Percentiles rank a stretch among this genome's conserved stretches.
Evolutionary conservation across 2,113 vertebrate species (phyloP).

Genomic region (Cinclus mexicanus): DNA sequence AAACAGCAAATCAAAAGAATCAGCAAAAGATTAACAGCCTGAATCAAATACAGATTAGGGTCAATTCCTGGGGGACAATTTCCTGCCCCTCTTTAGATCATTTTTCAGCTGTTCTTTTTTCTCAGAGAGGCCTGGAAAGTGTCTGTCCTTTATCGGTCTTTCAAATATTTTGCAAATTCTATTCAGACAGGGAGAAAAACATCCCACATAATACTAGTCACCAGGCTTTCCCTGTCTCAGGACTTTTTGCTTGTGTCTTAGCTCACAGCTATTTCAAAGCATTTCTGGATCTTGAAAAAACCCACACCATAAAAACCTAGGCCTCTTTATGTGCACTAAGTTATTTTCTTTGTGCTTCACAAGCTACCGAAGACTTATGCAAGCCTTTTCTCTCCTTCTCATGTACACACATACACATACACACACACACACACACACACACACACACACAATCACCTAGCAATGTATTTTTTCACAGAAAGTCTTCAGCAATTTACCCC

Average conservation of each 20-base stretch:
- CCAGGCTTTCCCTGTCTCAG: neutral
- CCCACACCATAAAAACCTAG: neutral
- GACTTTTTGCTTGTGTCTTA: neutral
- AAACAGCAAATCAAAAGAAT: conserved; percentile 26
- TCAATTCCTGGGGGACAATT: conserved; percentile 24
- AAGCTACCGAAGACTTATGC: neutral
- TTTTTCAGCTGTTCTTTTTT: conserved; percentile 38
- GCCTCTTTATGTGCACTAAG: neutral
- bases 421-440: neutral
- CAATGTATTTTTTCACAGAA: neutral
- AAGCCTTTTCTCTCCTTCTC: neutral
- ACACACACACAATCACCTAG: neutral
- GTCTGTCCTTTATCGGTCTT: conserved; percentile 26
- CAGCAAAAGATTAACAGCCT: conserved; percentile 21
- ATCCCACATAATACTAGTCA: neutral
- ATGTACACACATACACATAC: neutral
- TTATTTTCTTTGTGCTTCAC: conserved; percentile 23
- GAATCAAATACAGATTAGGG: conserved; percentile 9
- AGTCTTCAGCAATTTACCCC: neutral
- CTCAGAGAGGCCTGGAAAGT: conserved; percentile 26
- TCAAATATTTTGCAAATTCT: conserved; percentile 40
- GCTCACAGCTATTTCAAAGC: conserved; percentile 37
- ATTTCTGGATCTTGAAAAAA: neutral
- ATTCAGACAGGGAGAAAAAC: neutral
- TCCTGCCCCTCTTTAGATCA: conserved; percentile 15